Base-by-base conservation (phyloP, 2,888 invertebrate genomes). In the Lasioglossum calceatum region DNA sequence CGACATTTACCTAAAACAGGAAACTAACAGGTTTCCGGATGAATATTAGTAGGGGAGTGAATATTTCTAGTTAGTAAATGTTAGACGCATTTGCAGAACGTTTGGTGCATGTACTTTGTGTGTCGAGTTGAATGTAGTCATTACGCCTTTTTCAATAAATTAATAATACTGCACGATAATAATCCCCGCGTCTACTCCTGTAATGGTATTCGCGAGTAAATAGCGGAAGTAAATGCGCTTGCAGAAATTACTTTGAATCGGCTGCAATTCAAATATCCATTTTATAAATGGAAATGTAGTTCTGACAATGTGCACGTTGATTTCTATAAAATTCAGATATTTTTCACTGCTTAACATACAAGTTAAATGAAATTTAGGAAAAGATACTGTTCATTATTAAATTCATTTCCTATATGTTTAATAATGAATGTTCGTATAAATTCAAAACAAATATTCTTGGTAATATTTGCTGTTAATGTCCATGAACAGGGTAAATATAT, bases 51-150 rank as follows among this genome's bases (percentile, higher is more conserved):
- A 10, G 8, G 8, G 3, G 19, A 10, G 10, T 5, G 23, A 50
- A 72, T 79, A 73, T 72, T 67, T 74, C 19, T 64, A 54, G 27
- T 44, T 67, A n/a, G 36, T 16, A 74, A 80, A 71, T 75, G 23
- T 44, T 27, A 75, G 71, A 75, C 39, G 27, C 16, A 8, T 32
- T 16, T 64, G 2, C 32, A 14, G 39, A 47, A 16, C 42, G 32
- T 67, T 64, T 73, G 23, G 27, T 36, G n/a, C 42, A 4, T 32
- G 27, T 32, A 61, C 8, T 12, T 27, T 32, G 23, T 27, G 44
- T 8, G 27, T 44, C 16, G 16, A n/a, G 4, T 32, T 54, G 12
- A 14, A 54, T 23, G 1, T 16, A 32, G n/a, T 44, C 32, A 2
- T 76, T 67, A 39, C 14, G 71, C 2, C 19, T 36, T 54, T 32